Percentiles rank a stretch among this genome's conserved stretches.
Evolutionary conservation across 2,888 invertebrate genomes (phyloP).

Genomic region (Hirtodrosophila cameraria): DNA sequence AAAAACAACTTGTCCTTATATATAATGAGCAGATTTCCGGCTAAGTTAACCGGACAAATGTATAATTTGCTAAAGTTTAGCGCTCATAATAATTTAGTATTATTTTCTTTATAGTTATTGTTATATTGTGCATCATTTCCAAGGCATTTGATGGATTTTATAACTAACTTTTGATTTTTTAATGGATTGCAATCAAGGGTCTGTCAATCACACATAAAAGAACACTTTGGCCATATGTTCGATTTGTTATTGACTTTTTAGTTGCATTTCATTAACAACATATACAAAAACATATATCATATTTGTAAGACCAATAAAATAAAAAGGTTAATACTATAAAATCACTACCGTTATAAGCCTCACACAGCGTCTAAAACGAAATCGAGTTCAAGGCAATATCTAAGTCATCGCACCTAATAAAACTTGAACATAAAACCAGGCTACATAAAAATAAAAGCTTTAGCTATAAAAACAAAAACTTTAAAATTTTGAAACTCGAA

Average conservation of each 20-base stretch:
- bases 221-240: background rate
- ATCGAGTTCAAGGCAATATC: slow-evolving; percentile 78
- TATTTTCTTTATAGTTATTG: no score
- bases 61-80: no score
- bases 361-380: slow-evolving; percentile 33
- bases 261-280: slow-evolving; percentile 46
- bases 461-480: slow-evolving; percentile 60
- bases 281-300: no score
- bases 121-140: no score
- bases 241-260: slow-evolving; percentile 49
- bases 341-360: slow-evolving; percentile 67
- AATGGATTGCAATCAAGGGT: background rate
- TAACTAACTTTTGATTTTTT: no score
- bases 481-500: slow-evolving; percentile 22
- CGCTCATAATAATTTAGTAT: no score
- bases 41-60: no score
- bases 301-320: slow-evolving; percentile 47
- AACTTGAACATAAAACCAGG: slow-evolving; percentile 62
- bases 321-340: slow-evolving; percentile 44
- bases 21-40: background rate
- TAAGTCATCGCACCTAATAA: slow-evolving; percentile 78
- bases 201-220: slow-evolving; percentile 6
- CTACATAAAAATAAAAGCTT: slow-evolving; percentile 70
- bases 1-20: slow-evolving; percentile 1
- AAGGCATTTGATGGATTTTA: no score